Percentiles rank a stretch among this genome's conserved stretches.
These are phyloP conservation scores for Plodia interpunctella DNA, from an alignment of 1,140 invertebrate species.

Conservation along the genomic window DNA sequence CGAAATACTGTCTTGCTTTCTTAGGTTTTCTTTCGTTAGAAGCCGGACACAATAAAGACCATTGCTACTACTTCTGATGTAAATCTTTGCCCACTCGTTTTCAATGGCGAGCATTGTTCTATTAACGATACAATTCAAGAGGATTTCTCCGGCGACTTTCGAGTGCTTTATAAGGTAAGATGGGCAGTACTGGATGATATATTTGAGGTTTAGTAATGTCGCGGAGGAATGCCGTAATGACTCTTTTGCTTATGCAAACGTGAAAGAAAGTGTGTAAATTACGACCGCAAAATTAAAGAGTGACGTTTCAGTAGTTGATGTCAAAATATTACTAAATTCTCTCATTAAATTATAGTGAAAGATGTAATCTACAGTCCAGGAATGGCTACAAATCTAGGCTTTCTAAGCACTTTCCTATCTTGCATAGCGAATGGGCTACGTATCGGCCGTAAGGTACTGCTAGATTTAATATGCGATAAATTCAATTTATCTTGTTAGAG, in stretches of 20 bases:
- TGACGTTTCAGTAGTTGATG: conserved; percentile 9
- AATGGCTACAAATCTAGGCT: conserved; percentile 3
- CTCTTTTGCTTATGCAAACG: background rate
- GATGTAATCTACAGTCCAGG: background rate
- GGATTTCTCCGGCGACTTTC: conserved; percentile 27
- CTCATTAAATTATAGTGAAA: background rate
- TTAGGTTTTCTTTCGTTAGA: conserved; percentile 14
- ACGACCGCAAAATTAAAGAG: background rate
- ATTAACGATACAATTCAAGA: conserved; percentile 30
- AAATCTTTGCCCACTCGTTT: conserved; percentile 42
- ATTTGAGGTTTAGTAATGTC: conserved; percentile 5
- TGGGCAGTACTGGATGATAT: background rate
- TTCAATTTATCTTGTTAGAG: conserved; percentile 51
- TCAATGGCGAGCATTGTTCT: conserved; percentile 44
- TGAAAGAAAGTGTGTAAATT: background rate
- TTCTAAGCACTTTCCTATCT: conserved; percentile 14
- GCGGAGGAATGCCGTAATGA: background rate
- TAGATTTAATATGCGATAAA: conserved; percentile 46
- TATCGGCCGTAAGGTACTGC: conserved; percentile 26
- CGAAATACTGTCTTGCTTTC: conserved; percentile 32
- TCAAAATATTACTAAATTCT: conserved; percentile 1
- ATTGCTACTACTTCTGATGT: conserved; percentile 30
- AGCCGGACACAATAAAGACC: conserved; percentile 32
- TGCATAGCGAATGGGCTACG: conserved; percentile 30
- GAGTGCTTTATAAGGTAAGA: conserved; percentile 15